These are phyloP conservation scores for Cyanocitta stelleri DNA, from an alignment of 2,113 vertebrate species.

Conservation along the genomic window DNA sequence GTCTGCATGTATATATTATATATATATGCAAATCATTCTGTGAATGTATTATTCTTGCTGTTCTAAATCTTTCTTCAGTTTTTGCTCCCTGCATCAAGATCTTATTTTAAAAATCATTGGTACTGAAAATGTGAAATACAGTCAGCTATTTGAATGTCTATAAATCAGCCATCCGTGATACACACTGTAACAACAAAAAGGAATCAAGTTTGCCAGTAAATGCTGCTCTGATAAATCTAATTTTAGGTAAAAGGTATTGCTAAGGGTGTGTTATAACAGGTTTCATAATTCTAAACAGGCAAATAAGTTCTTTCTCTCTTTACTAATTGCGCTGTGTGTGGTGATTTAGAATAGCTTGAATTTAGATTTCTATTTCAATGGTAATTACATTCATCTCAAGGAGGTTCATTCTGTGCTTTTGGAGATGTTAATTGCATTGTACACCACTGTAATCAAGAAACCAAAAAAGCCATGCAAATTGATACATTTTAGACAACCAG, in stretches of 20 bases:
- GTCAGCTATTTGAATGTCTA: constrained; percentile 41
- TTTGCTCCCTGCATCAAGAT: not conserved
- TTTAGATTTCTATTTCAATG: not conserved
- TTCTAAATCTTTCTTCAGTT: constrained; percentile 6
- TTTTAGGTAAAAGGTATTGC: constrained; percentile 48
- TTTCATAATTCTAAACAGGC: not conserved
- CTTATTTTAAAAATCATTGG: constrained; percentile 50
- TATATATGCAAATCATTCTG: not conserved
- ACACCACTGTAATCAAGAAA: not conserved
- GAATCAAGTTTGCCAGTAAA: constrained; percentile 55
- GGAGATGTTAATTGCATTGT: not conserved
- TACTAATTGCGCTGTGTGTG: not conserved
- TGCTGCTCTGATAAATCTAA: constrained; percentile 50
- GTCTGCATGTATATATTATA: not conserved
- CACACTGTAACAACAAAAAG: constrained; percentile 15
- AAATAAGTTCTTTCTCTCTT: not conserved
- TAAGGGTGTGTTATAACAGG: constrained; percentile 21
- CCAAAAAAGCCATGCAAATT: not conserved
- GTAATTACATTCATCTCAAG: not conserved
- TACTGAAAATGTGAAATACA: constrained; percentile 56
- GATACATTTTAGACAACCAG: not conserved
- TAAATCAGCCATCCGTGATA: constrained; percentile 65
- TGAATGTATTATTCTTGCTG: not conserved
- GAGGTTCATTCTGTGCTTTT: not conserved
- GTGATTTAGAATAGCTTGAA: not conserved